A percentile compares a stretch with the other conserved stretches of the same genome.
phyloP scores from a whole-genome alignment of 2,888 invertebrate genomes.

The Pammene fasciana region DNA sequence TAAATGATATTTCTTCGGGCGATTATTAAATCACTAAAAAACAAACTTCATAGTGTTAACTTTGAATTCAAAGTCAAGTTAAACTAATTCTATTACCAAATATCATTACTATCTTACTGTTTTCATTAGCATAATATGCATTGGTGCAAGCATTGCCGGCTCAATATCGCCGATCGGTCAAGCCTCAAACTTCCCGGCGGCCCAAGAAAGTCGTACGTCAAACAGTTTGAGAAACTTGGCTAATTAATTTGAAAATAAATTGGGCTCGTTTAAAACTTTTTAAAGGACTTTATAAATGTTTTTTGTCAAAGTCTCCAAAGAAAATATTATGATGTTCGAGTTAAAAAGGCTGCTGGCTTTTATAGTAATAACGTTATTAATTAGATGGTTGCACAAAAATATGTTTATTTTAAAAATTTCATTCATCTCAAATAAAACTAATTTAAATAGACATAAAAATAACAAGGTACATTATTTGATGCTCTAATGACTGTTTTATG shows the following conservation, averaged over 20 bases:
- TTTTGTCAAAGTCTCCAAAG: constrained; percentile 33
- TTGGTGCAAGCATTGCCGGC: constrained; percentile 18
- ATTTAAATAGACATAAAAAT: no score
- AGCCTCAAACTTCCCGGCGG: constrained; percentile 27
- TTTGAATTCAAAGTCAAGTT: no score
- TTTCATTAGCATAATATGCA: no score
- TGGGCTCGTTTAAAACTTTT: constrained; percentile 39
- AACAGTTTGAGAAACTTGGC: constrained; percentile 38
- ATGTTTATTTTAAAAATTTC: background rate
- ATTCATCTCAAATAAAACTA: no score
- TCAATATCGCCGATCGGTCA: constrained; percentile 35
- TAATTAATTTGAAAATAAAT: constrained; percentile 39
- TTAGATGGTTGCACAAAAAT: background rate
- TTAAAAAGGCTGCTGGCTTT: constrained; percentile 5
- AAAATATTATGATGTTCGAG: constrained; percentile 30
- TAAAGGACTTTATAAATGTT: constrained; percentile 26
- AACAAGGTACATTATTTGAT: no score
- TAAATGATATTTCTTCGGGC: no score
- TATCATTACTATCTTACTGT: no score
- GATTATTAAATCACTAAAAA: no score
- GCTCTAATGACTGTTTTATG: no score
- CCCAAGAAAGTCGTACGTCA: constrained; percentile 32
- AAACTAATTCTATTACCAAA: no score
- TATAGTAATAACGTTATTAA: background rate
- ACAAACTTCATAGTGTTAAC: no score